A percentile compares a stretch with the other conserved stretches of the same genome.
These are phyloP conservation scores for Ahaetulla prasina DNA, from an alignment of 2,113 vertebrate species.

Conservation along the genomic window DNA sequence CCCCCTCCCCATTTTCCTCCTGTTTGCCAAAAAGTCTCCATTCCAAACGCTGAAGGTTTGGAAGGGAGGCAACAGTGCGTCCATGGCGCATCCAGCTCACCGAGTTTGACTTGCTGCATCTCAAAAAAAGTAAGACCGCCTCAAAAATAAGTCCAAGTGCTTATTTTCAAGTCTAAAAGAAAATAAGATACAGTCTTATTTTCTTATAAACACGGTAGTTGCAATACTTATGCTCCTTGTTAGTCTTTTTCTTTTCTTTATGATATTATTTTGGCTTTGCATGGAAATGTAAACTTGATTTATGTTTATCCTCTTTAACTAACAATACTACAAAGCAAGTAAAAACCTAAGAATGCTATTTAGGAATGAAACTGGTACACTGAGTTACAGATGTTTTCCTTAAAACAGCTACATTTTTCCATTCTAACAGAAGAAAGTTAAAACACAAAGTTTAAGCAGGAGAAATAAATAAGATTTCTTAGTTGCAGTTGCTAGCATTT, in stretches of 20 bases:
- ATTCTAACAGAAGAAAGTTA: slow-evolving; percentile 45
- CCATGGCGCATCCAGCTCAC: no score
- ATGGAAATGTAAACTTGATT: slow-evolving; percentile 56
- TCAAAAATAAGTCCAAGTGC: no score
- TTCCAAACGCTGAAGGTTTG: no score
- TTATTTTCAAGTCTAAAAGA: no score
- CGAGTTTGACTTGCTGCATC: no score
- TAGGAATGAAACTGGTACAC: slow-evolving; percentile 23
- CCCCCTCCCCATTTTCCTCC: no score
- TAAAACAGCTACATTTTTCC: slow-evolving; percentile 32
- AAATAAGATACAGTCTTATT: no score
- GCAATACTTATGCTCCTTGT: slow-evolving; percentile 50
- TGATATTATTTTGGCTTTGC: slow-evolving; percentile 28
- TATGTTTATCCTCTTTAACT: slow-evolving; percentile 51
- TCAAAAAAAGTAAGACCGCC: no score
- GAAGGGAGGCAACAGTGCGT: no score
- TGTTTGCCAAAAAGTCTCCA: no score
- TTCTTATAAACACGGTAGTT: slow-evolving; percentile 7
- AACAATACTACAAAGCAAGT: slow-evolving; percentile 50
- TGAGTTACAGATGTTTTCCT: slow-evolving; percentile 18
- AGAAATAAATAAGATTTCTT: slow-evolving; percentile 75
- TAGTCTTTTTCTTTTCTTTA: slow-evolving; percentile 14
- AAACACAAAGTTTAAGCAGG: slow-evolving; percentile 60
- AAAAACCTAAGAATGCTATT: slow-evolving; percentile 38
- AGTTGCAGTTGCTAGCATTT: slow-evolving; percentile 73